Base-by-base conservation (phyloP, 2,888 invertebrate genomes). In the Balanococcus diminutus region DNA sequence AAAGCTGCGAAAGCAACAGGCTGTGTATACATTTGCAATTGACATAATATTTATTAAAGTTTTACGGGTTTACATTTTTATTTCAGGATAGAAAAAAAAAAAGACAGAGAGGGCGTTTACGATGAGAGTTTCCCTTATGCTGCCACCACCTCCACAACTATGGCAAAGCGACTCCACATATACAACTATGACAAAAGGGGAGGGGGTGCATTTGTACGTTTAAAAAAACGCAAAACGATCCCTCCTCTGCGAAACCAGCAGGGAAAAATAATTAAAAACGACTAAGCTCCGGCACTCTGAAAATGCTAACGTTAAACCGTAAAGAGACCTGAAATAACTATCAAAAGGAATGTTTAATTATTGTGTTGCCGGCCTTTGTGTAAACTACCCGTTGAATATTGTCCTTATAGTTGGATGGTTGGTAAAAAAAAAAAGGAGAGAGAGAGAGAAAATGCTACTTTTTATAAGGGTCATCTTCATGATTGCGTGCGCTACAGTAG, bases 331-430 rank as follows among this genome's bases (percentile, higher is more conserved):
- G 56, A 83, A 83, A 83, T 56, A 56, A 83, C 83, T 83, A 83
- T 56, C 83, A 56, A 83, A 83, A 83, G 61, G 83, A 83, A 83
- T 83, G 83, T 83, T 83, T 83, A 83, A 83, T 83, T 83, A 83
- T 83, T 83, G 36, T 61, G 83, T 83, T 83, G 25, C 56, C 83
- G 83, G 51, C 36, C 83, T 56, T 83, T 61, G 83, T 83, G 83
- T 83, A 83, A 83, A 83, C 83, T 83, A 61, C 83, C 83, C 83
- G 83, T 83, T 83, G 56, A 83, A 83, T 83, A 83, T 83, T 83
- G 83, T 83, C 83, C 83, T 61, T 83, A 31, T 28, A n/a, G 31
- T 22, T n/a, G 46, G 46, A 46, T 46, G 46, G 46, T 42, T 42
- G 42, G 42, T 5, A n/a, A 46, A 46, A 46, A 46, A 46, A 46